These are phyloP conservation scores for Psococerastis gibbosa DNA, from an alignment of 2,888 invertebrate species.

Conservation along the genomic window DNA sequence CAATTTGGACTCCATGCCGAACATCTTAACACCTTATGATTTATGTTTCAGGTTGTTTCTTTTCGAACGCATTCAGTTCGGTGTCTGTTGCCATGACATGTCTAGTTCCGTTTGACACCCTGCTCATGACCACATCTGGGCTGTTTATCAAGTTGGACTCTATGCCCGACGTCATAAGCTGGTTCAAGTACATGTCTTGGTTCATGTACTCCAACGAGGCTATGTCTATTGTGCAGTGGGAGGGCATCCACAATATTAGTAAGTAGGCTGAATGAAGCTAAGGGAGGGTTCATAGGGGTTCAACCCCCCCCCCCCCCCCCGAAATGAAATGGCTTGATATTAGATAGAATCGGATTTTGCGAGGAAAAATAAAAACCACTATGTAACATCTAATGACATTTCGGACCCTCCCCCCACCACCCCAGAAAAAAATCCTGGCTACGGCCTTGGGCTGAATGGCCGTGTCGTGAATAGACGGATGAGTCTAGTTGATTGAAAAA, in stretches of 20 bases:
- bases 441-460: too few relatives aligned
- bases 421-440: too few relatives aligned
- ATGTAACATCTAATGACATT: too few relatives aligned
- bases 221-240: slow-evolving; percentile 65
- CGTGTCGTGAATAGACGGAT: too few relatives aligned
- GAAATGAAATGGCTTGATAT: too few relatives aligned
- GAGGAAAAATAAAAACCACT: too few relatives aligned
- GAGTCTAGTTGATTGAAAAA: too few relatives aligned
- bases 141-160: slow-evolving; percentile 70
- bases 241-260: slow-evolving; percentile 53
- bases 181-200: slow-evolving; percentile 70
- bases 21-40: slow-evolving; percentile 23
- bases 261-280: too few relatives aligned
- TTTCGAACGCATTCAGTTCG: slow-evolving; percentile 65
- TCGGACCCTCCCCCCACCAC: too few relatives aligned
- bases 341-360: too few relatives aligned
- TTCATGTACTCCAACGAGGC: slow-evolving; percentile 73
- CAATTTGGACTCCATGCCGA: slow-evolving; percentile 60
- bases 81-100: slow-evolving; percentile 65
- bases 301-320: too few relatives aligned
- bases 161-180: slow-evolving; percentile 46
- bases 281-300: too few relatives aligned
- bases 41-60: slow-evolving; percentile 47
- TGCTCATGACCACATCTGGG: slow-evolving; percentile 74
- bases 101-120: slow-evolving; percentile 68